Evolutionary conservation across 2,797 vertebrate genomes (phyloP), one percentile per base, ranked within the genome.

Genomic region (Nothura maculosa): DNA sequence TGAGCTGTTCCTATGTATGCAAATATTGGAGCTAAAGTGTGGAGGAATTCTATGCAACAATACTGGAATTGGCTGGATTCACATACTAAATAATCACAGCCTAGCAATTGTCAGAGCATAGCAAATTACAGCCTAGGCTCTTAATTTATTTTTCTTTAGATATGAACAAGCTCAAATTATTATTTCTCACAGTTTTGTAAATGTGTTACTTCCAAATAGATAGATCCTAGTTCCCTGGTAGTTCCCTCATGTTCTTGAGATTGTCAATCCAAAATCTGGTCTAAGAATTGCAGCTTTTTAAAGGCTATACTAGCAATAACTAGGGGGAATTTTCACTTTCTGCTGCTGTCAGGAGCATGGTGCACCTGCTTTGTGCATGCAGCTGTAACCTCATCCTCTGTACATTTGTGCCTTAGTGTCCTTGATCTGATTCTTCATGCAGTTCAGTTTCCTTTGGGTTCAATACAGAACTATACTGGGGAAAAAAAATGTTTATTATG

Each of bases 141-240:
- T 19, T 89, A 70, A 10, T 9, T 20, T 17, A 69, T 60, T 69
- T 62, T n/a, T 55, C 15, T 28, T 38, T 48, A 18, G 10, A 1
- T 3, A 12, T 12, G 20, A 38, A 21, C 34, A 25, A 69, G 36
- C 7, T 22, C 12, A 61, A 60, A 47, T 68, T 62, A 25, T 21
- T 30, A 6, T 34, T 58, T 2, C 22, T 6, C 12, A 0, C 3
- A 40, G 3, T 81, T n/a, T 24, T 55, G 15, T 28, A 50, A 6
- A 27, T 11, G 1, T 9, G 10, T 40, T 36, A 60, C 15, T 17
- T 40, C 25, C 70, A 10, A 90, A 14, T 7, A 28, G 40, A 47
- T 19, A 58, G 14, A 38, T 67, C 18, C 4, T 17, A 8, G 8
- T 63, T 25, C 5, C 3, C 17, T 27, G 12, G 34, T 13, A 74